Evolutionary conservation across 2,113 vertebrate genomes (phyloP).

Genomic region (Stercorarius parasiticus): DNA sequence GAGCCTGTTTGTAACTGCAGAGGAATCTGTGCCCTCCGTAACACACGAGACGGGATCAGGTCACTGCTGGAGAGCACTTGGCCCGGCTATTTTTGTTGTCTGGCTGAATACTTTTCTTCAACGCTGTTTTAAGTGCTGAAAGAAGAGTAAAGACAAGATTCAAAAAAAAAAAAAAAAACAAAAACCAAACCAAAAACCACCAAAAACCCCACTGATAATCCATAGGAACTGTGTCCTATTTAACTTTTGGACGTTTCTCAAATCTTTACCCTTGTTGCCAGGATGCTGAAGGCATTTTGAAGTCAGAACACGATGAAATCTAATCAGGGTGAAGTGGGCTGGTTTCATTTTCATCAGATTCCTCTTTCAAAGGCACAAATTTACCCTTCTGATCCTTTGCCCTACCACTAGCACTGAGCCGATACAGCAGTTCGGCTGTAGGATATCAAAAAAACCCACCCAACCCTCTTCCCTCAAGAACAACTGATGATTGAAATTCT

Average conservation of each 20-base stretch:
- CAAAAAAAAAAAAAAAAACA: not conserved
- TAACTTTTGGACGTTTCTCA: not conserved
- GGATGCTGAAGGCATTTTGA: slow-evolving; percentile 24
- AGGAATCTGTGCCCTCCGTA: not conserved
- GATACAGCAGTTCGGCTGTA: not conserved
- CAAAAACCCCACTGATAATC: not conserved
- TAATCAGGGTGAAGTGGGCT: slow-evolving; percentile 22
- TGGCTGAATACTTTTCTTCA: not conserved
- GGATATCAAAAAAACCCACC: not conserved
- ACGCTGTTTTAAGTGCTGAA: not conserved
- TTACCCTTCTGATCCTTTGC: not conserved
- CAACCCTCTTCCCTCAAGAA: not conserved
- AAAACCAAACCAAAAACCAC: not conserved
- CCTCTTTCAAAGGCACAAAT: slow-evolving; percentile 32
- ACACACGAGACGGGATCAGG: not conserved
- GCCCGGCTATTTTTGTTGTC: slow-evolving; percentile 55
- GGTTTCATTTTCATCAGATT: slow-evolving; percentile 35
- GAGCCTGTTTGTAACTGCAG: slow-evolving; percentile 27
- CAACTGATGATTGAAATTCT: not conserved
- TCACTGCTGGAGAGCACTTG: slow-evolving; percentile 36
- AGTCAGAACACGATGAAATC: slow-evolving; percentile 20
- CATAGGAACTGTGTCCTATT: not conserved
- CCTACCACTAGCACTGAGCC: not conserved
- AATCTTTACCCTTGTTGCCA: not conserved
- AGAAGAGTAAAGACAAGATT: not conserved